A percentile compares a stretch with the other conserved stretches of the same genome.
These are phyloP conservation scores for Heliconius himera DNA, from an alignment of 1,140 invertebrate species.

Conservation along the genomic window DNA sequence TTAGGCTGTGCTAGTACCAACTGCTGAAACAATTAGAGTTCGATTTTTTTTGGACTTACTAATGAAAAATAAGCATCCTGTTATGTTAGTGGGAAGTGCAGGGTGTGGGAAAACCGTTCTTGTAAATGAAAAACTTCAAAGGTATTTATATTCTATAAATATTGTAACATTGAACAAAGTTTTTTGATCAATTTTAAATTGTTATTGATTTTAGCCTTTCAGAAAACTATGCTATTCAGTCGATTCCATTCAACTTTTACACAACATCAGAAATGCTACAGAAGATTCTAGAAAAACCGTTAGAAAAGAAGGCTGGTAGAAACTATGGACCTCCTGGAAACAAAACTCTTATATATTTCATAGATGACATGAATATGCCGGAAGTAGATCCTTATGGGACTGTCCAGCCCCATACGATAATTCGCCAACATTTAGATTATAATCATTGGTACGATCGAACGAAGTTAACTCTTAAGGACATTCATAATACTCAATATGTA, in stretches of 20 bases:
- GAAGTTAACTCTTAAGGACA: conserved; percentile 95
- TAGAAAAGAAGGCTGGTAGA: conserved; percentile 98
- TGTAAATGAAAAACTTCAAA: conserved; percentile 92
- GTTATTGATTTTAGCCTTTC: conserved; percentile 81
- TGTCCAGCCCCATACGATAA: conserved; percentile 97
- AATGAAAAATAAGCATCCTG: conserved; percentile 93
- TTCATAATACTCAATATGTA: conserved; percentile 98
- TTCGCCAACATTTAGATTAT: conserved; percentile 97
- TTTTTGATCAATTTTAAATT: not conserved
- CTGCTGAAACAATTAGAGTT: conserved; percentile 94
- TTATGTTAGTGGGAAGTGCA: conserved; percentile 96
- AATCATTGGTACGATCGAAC: conserved; percentile 97
- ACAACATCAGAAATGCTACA: conserved; percentile 98
- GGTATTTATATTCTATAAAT: conserved; percentile 42
- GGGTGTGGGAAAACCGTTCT: conserved; percentile 96
- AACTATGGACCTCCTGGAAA: conserved; percentile 98
- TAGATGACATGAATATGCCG: conserved; percentile 99
- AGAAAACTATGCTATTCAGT: conserved; percentile 94
- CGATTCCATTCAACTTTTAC: conserved; percentile 98
- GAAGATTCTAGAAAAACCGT: conserved; percentile 95
- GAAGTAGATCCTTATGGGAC: conserved; percentile 97
- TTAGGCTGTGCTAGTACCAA: conserved; percentile 94
- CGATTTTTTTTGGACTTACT: conserved; percentile 95
- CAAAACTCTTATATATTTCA: conserved; percentile 97
- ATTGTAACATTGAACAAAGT: not conserved